Percentiles rank a stretch among this genome's conserved stretches.
Evolutionary conservation across 2,113 vertebrate genomes (phyloP).

Genomic region (Agapornis roseicollis): DNA sequence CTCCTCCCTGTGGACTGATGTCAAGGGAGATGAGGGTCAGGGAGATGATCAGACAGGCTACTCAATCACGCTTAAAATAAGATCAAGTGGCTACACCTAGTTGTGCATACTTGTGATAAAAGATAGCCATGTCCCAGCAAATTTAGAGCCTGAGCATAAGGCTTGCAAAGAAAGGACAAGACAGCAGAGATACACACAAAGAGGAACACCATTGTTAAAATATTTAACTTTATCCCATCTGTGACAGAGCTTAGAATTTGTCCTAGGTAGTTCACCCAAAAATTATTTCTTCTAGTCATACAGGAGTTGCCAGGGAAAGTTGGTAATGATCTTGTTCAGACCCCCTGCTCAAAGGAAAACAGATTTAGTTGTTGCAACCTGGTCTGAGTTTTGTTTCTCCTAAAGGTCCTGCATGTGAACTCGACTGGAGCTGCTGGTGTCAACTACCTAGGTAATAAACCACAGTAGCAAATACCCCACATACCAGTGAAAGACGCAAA

Average conservation of each 20-base stretch:
- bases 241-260: not conserved
- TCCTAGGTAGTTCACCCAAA: not conserved
- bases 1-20: fast-evolving
- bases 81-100: not conserved
- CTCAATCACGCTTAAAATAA: not conserved
- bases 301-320: not conserved
- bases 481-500: not conserved
- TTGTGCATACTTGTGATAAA: not conserved
- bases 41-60: not conserved
- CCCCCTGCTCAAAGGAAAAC: not conserved
- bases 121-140: not conserved
- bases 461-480: not conserved
- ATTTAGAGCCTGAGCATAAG: not conserved
- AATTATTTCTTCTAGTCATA: not conserved
- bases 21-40: not conserved
- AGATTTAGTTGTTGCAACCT: not conserved
- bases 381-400: not conserved
- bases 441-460: not conserved
- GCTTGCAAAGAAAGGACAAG: not conserved
- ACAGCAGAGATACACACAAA: not conserved
- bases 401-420: not conserved
- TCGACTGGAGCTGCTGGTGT: not conserved
- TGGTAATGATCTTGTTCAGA: not conserved
- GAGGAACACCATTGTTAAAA: not conserved
- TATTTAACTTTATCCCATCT: not conserved